phyloP scores from a whole-genome alignment of 2,888 invertebrate genomes.

The Diadegma fenestrale region DNA sequence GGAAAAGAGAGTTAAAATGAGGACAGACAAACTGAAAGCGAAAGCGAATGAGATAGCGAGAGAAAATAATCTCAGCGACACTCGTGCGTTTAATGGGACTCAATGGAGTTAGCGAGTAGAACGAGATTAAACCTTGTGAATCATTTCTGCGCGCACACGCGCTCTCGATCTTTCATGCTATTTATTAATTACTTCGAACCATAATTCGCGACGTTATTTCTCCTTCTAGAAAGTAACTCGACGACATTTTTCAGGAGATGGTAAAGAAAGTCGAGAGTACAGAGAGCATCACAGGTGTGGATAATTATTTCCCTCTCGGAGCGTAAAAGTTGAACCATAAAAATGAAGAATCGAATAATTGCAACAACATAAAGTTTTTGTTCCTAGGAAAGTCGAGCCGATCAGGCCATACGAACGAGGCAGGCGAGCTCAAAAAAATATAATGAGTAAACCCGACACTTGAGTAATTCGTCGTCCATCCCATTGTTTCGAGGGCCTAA shows the following conservation, averaged over 20 bases:
- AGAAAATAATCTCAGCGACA: conserved; percentile 35
- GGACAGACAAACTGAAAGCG: conserved; percentile 42
- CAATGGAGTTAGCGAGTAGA: conserved; percentile 29
- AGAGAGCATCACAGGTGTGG: no score
- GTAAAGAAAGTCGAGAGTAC: not conserved
- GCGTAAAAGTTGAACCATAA: not conserved
- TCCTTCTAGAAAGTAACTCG: conserved; percentile 27
- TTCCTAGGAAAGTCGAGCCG: not conserved
- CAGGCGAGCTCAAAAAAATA: not conserved
- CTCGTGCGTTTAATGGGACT: conserved; percentile 25
- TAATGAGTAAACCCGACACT: conserved; percentile 19
- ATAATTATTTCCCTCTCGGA: not conserved
- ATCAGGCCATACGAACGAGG: not conserved
- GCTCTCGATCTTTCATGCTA: conserved; percentile 4
- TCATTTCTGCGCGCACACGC: conserved; percentile 32
- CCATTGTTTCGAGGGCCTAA: conserved; percentile 51
- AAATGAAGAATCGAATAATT: not conserved
- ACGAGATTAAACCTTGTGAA: conserved; percentile 28
- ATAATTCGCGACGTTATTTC: conserved; percentile 9
- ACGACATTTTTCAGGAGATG: conserved; percentile 39
- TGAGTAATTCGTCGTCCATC: conserved; percentile 24
- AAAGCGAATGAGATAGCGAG: conserved; percentile 35
- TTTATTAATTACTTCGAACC: conserved; percentile 40
- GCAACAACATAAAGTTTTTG: not conserved
- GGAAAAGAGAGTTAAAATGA: conserved; percentile 49